Base-by-base conservation (phyloP, 2,888 invertebrate genomes). In the Drosophila rellima region DNA sequence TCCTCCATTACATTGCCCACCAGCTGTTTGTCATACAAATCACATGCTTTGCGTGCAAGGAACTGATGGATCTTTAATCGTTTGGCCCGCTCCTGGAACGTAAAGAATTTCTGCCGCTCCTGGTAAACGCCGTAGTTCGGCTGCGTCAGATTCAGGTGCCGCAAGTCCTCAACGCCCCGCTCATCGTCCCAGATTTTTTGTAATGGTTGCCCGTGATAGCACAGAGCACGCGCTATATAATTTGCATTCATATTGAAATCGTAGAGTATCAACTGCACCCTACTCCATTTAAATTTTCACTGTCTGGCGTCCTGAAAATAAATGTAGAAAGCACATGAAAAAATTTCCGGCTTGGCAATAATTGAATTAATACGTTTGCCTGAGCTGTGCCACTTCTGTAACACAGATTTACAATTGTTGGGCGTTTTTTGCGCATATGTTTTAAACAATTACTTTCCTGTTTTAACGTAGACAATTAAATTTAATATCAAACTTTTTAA, bases 151-250 rank as follows among this genome's bases (percentile, higher is more conserved):
- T 94, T 94, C 73, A 95, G 92, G 90, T 95, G 95, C 23, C 94
- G 86, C 68, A 97, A 93, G 91, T 96, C 96, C 57, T 95, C 95
- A 88, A 96, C 96, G 65, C 96, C 96, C 87, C 96, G 94, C 91
- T 97, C 97, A 29, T 95, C 95, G 91, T 97, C 97, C 97, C 97
- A 97, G 83, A 96, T 95, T 93, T 97, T 97, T 93, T 96, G 96
- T 78, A 97, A 93, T 89, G 97, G 97, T 89, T 96, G 96, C 2
- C 97, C 97, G 93, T 97, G 97, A 92, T 96, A 97, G 93, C 96
- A 96, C 82, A 97, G 93, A 70, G 96, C 94, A 90, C 95, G 95
- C 90, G 95, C 93, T 91, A 97, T 88, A 52, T 91, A 89, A 33
- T 90, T 91, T 13, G 85, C 68, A 69, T 92, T 92, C 90, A 92